A percentile compares a stretch with the other conserved stretches of the same genome.
Conservation (phyloP, 2,797 vertebrate genomes). For the Yasuhikotakia modesta region DNA sequence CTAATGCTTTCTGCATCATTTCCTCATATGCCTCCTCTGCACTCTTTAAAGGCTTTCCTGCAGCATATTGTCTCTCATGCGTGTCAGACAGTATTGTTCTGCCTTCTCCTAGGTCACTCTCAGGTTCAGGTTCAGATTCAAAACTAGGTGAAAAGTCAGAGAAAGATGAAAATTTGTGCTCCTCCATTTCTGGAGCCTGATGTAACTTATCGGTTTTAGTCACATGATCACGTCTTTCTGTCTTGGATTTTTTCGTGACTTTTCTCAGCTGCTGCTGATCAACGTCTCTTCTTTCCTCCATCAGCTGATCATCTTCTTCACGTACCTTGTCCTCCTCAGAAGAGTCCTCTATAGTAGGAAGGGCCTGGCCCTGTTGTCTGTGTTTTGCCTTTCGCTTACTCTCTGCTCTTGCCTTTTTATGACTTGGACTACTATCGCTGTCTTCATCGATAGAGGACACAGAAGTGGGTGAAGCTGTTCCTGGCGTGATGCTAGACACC, state of each 20-base stretch:
- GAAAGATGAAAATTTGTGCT: conserved; percentile 84
- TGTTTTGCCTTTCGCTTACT: conserved; percentile 93
- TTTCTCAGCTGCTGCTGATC: conserved; percentile 80
- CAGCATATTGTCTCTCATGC: conserved; percentile 55
- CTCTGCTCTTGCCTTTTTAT: conserved; percentile 85
- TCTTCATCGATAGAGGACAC: conserved; percentile 97
- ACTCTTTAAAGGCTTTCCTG: conserved; percentile 83
- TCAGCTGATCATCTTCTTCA: conserved; percentile 81
- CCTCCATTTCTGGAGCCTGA: conserved; percentile 82
- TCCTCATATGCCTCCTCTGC: conserved; percentile 94
- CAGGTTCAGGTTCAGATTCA: conserved; percentile 88
- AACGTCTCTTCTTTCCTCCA: conserved; percentile 81
- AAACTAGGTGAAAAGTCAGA: conserved; percentile 90
- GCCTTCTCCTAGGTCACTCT: conserved; percentile 68
- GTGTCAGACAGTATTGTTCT: conserved; percentile 9
- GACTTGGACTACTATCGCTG: conserved; percentile 94
- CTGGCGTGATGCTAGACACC: conserved; percentile 90
- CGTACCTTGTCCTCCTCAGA: conserved; percentile 91
- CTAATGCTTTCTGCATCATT: conserved; percentile 86
- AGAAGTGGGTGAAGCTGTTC: conserved; percentile 89
- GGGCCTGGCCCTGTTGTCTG: conserved; percentile 84
- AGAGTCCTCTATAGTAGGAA: conserved; percentile 93
- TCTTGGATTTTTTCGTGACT: conserved; percentile 82
- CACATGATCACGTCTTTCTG: conserved; percentile 72
- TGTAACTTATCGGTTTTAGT: conserved; percentile 87